A percentile compares a stretch with the other conserved stretches of the same genome.
Evolutionary conservation across 2,888 invertebrate species (phyloP).

Genomic region (Drosophila phalerata): DNA sequence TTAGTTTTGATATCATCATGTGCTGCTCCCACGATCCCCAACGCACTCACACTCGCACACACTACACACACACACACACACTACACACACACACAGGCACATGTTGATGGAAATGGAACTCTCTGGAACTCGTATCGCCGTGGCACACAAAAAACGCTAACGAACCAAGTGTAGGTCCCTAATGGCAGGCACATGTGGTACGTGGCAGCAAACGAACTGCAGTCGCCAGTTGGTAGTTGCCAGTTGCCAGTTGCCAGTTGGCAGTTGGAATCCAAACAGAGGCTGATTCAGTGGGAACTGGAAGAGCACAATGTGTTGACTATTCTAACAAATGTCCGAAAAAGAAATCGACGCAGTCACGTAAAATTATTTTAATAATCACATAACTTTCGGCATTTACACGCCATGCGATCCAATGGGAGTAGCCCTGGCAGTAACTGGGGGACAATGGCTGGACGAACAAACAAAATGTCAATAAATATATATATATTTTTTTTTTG

Average conservation of each 20-base stretch:
- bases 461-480: constrained; percentile 75
- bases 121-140: constrained; percentile 38
- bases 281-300: constrained; percentile 6
- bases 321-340: constrained; percentile 59
- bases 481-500: neutral
- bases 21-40: constrained; percentile 61
- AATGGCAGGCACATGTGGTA: constrained; percentile 77
- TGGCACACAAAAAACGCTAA: constrained; percentile 67
- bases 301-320: constrained; percentile 42
- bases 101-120: constrained; percentile 45
- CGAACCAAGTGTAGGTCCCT: constrained; percentile 77
- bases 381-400: constrained; percentile 81
- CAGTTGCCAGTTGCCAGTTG: constrained; percentile 2
- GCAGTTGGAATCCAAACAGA: constrained; percentile 23
- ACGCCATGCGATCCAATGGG: constrained; percentile 71
- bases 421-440: constrained; percentile 16
- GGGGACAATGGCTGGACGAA: neutral
- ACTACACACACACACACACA: constrained; percentile 11
- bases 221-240: constrained; percentile 31
- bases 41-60: constrained; percentile 28
- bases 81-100: neutral
- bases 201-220: constrained; percentile 77
- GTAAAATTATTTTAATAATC: constrained; percentile 81
- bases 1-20: constrained; percentile 38
- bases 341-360: constrained; percentile 80